Percentiles rank a stretch among this genome's conserved stretches.
Conservation (phyloP, 2,113 vertebrate species). For the Synchiropus splendidus region DNA sequence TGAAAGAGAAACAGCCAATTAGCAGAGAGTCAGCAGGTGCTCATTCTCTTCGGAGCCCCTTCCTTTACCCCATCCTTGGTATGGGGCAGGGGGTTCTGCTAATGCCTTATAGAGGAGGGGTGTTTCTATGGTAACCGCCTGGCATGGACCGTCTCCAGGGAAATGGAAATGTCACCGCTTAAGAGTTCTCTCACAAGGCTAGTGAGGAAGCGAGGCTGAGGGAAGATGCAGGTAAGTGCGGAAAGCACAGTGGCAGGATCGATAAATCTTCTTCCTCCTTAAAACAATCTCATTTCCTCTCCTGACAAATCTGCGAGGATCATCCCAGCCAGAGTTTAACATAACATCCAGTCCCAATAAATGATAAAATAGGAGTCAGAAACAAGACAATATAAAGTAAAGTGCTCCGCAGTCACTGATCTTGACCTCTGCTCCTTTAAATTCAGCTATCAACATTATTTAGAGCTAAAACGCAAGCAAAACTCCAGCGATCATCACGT, state of each 20-base stretch:
- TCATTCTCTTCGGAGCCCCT: conserved; percentile 47
- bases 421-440: no score
- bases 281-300: no score
- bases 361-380: conserved; percentile 36
- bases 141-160: conserved; percentile 73
- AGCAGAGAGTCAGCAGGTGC: conserved; percentile 70
- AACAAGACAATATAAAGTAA: no score
- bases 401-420: no score
- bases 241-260: conserved; percentile 29
- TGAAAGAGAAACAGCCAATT: conserved; percentile 70
- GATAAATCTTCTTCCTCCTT: conserved; percentile 12
- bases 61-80: conserved; percentile 31
- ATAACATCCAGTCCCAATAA: conserved; percentile 42
- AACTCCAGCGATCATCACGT: no score
- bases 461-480: no score
- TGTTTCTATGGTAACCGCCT: conserved; percentile 73
- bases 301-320: no score
- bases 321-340: conserved; percentile 30
- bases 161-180: conserved; percentile 77
- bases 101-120: conserved; percentile 63
- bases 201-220: conserved; percentile 35
- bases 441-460: no score
- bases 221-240: conserved; percentile 41
- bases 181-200: conserved; percentile 63
- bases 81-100: conserved; percentile 48